These are phyloP conservation scores for Anadara kagoshimensis DNA, from an alignment of 1,140 invertebrate genomes.

Conservation along the genomic window DNA sequence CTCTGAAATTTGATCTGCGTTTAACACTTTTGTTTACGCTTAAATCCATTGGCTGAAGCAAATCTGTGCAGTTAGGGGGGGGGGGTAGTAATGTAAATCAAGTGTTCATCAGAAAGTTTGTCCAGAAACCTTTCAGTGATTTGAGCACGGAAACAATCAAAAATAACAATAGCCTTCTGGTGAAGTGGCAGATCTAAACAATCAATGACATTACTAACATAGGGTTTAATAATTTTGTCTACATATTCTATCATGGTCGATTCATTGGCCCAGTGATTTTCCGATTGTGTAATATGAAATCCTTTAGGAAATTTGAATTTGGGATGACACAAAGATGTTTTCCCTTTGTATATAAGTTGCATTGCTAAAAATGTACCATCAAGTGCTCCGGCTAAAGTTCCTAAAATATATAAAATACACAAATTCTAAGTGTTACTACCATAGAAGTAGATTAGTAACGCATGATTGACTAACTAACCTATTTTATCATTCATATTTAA, in stretches of 20 bases:
- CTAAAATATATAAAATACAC: conserved; percentile 1
- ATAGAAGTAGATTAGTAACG: no score
- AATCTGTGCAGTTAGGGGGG: conserved; percentile 25
- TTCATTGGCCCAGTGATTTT: conserved; percentile 14
- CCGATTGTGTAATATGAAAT: conserved; percentile 9
- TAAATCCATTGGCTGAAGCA: conserved; percentile 22
- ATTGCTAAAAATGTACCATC: conserved; percentile 5
- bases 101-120: background rate
- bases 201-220: conserved; percentile 7
- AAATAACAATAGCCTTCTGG: conserved; percentile 17
- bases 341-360: conserved; percentile 11
- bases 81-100: conserved; percentile 7
- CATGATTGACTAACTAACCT: no score
- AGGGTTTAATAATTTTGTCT: conserved; percentile 11
- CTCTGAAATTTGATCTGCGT: background rate
- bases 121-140: background rate
- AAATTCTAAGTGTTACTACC: background rate
- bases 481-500: no score
- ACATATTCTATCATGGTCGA: conserved; percentile 12
- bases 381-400: conserved; percentile 9
- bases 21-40: conserved; percentile 21
- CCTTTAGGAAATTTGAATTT: conserved; percentile 11
- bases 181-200: conserved; percentile 10
- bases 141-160: conserved; percentile 21
- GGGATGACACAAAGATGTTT: conserved; percentile 6